Evolutionary conservation across 1,140 invertebrate genomes (phyloP), one percentile per base, ranked within the genome.

Genomic region (Drosophila ohnishii): DNA sequence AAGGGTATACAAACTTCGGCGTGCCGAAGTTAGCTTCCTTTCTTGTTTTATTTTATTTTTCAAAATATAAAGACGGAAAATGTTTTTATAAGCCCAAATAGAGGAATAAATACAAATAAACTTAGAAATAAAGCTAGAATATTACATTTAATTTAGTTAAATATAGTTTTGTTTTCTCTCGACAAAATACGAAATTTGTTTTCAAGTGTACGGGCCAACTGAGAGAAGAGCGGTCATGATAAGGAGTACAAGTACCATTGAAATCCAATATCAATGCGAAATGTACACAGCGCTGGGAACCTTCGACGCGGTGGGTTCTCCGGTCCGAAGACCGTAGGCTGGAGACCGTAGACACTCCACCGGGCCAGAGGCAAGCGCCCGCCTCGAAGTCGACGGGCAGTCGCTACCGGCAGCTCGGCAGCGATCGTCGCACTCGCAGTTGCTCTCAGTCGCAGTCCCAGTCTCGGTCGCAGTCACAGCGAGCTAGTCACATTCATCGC

Each of bases 201-300:
- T 66, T 9, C 5, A 5, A 53, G 65, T 53, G 62, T 66, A 48
- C 30, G 8, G 9, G 6, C 30, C n/a, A 45, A 35, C 45, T 28
- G 25, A 60, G 69, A 66, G 48, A 44, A 64, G 51, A 56, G 56
- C 55, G 53, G 40, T 45, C 56, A 22, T 58, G 51, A 75, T 59
- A 58, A 75, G 44, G 28, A 75, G 60, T 39, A 75, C 62, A 61
- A 60, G 47, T 50, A 53, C 48, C 60, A 65, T 50, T 75, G 84
- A 88, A 87, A 88, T 80, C 64, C 73, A 87, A 87, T 88, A 87
- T 87, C 84, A 84, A 62, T 88, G 84, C 84, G 74, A 87, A 83
- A 71, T 61, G 59, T 66, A 59, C 64, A 67, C 37, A 75, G 69
- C 25, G 45, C 34, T 65, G 45, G 50, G 48, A 78, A 82, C 42